These are phyloP conservation scores for Alauda arvensis DNA, from an alignment of 2,797 vertebrate genomes.

Conservation along the genomic window DNA sequence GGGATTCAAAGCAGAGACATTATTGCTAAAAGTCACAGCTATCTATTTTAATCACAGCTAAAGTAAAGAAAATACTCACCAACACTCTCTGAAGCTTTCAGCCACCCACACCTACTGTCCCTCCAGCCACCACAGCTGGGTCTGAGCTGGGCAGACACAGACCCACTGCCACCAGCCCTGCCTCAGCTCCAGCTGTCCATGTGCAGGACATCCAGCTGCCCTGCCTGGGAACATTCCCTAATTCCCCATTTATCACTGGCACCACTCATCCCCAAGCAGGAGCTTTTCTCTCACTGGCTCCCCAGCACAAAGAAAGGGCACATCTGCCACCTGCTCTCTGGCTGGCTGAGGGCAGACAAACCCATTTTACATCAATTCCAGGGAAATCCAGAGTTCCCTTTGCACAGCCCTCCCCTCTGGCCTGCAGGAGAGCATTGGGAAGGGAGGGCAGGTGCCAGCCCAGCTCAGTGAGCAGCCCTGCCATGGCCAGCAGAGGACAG, in stretches of 20 bases:
- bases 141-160: rapidly evolving
- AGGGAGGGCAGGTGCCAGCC: not conserved
- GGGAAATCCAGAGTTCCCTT: not conserved
- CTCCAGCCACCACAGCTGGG: not conserved
- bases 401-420: rapidly evolving
- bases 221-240: not conserved
- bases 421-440: not conserved
- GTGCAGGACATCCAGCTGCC: not conserved
- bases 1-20: not conserved
- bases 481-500: not conserved
- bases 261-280: not conserved
- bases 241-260: not conserved
- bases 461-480: not conserved
- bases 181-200: not conserved
- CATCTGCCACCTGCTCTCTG: no score
- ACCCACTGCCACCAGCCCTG: not conserved
- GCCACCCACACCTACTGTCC: not conserved
- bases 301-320: not conserved
- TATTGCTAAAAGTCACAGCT: not conserved
- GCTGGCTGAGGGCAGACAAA: not conserved
- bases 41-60: not conserved
- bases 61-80: not conserved
- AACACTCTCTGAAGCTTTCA: not conserved
- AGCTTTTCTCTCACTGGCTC: not conserved
- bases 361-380: rapidly evolving